These are phyloP conservation scores for Palloptera scutellata DNA, from an alignment of 2,888 invertebrate species.

Conservation along the genomic window DNA sequence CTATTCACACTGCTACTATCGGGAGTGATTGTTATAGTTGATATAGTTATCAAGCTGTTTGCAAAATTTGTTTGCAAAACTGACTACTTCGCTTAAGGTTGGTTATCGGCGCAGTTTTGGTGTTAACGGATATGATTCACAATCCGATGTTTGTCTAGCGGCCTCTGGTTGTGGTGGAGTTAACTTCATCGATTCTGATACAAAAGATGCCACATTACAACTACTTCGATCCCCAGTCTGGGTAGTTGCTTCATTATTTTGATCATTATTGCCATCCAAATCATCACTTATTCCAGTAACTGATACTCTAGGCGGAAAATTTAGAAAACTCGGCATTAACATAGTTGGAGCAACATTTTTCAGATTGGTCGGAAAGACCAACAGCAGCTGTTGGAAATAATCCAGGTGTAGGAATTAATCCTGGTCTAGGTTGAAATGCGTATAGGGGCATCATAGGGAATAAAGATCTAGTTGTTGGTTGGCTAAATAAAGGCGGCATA, in stretches of 20 bases:
- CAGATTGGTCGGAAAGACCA: constrained; percentile 42
- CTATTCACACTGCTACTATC: constrained; percentile 32
- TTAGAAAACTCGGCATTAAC: constrained; percentile 37
- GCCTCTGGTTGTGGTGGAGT: constrained; percentile 30
- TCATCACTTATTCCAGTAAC: constrained; percentile 21
- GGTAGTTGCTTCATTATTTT: too few species aligned
- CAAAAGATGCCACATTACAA: constrained; percentile 62
- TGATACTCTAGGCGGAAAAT: constrained; percentile 39
- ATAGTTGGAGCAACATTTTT: constrained; percentile 32
- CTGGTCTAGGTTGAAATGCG: constrained; percentile 66
- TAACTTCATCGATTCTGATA: constrained; percentile 57
- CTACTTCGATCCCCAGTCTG: constrained; percentile 48
- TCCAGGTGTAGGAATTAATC: constrained; percentile 68
- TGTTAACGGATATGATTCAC: constrained; percentile 32
- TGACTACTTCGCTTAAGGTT: constrained; percentile 22
- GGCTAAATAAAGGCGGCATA: constrained; percentile 41
- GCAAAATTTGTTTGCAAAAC: constrained; percentile 30
- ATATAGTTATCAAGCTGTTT: constrained; percentile 32
- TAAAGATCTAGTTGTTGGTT: constrained; percentile 43
- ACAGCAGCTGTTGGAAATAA: constrained; percentile 63
- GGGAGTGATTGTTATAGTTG: too few species aligned
- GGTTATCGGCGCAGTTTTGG: constrained; percentile 34
- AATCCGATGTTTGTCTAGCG: constrained; percentile 27
- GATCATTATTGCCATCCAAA: too few species aligned
- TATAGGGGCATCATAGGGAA: constrained; percentile 55